Base-by-base conservation (phyloP, 1,140 invertebrate genomes). In the Calycopis cecrops region DNA sequence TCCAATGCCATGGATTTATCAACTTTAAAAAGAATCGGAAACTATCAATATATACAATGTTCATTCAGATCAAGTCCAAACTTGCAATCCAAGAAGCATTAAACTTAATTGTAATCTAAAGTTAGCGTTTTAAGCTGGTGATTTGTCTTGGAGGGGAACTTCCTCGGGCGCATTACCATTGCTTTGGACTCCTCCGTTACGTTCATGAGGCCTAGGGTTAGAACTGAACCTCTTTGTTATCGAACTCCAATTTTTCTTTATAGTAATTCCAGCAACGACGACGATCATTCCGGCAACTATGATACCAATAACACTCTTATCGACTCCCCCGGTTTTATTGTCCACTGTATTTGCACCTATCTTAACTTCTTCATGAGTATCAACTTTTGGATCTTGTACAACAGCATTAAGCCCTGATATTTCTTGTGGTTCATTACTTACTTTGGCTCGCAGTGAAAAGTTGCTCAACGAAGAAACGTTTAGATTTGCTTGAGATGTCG, bases 241-340 rank as follows among this genome's bases (percentile, higher is more conserved):
- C 38, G 80, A 85, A 75, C 72, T 79, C 87, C 87, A 88, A 63
- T 88, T 90, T 76, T 89, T 90, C 73, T 91, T 90, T 54, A 90
- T 88, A 38, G 74, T 76, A 42, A 88, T 84, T 12, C 77, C 85
- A 10, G 80, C 86, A 6, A 87, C 74, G 11, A 85, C 80, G 16
- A 87, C 66, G 14, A 88, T 69, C 66, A 90, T 79, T 14, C 84
- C 85, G 4, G 82, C 83, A 10, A 89, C 79, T 4, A 90, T 77
- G 4, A 90, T 74, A 11, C 82, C 84, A 59, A 87, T 79, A 0
- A 84, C 60, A 59, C 74, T 83, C 67, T 79, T 82, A 48, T 82
- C 77, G 9, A 86, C 77, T 10, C 79, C 84, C 35, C 84, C 68
- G 8, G 62, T 58, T 59, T 80, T 80, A 12, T 60, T 63, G 12